These are phyloP conservation scores for Oedothorax gibbosus DNA, from an alignment of 1,140 invertebrate genomes.

Conservation along the genomic window DNA sequence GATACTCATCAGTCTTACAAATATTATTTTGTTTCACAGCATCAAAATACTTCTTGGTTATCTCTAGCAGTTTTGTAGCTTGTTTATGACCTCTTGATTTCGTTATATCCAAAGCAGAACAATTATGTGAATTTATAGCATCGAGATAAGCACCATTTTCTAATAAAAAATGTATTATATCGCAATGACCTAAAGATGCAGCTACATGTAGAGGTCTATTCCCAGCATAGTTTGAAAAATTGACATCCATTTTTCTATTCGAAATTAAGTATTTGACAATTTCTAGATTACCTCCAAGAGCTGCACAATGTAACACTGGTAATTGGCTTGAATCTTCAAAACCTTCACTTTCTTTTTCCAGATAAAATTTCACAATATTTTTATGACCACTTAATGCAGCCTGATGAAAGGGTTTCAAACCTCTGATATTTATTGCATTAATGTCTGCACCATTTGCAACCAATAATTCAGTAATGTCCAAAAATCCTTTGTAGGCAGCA, in stretches of 20 bases:
- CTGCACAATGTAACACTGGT: slow-evolving; percentile 1
- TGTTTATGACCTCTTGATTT: not conserved
- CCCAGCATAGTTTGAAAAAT: not conserved
- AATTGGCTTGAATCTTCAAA: no score
- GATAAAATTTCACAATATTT: slow-evolving; percentile 26
- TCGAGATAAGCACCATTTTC: slow-evolving; percentile 10
- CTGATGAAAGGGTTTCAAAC: slow-evolving; percentile 62
- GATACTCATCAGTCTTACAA: not conserved
- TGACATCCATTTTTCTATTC: slow-evolving; percentile 5
- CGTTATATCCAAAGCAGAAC: not conserved
- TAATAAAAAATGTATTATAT: slow-evolving; percentile 1
- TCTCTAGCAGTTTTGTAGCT: not conserved
- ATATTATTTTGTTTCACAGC: slow-evolving; percentile 3
- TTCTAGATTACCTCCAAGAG: not conserved
- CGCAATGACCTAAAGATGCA: not conserved
- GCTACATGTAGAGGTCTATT: slow-evolving; percentile 15
- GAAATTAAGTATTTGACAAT: slow-evolving; percentile 3
- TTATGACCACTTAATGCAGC: slow-evolving; percentile 63
- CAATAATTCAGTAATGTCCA: slow-evolving; percentile 39
- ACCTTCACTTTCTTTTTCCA: not conserved
- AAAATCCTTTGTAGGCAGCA: not conserved
- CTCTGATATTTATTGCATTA: not conserved
- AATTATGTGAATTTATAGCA: not conserved
- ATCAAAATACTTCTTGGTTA: slow-evolving; percentile 7
- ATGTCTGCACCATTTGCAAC: not conserved